phyloP scores from a whole-genome alignment of 2,888 invertebrate genomes.

The Tinea pellionella region DNA sequence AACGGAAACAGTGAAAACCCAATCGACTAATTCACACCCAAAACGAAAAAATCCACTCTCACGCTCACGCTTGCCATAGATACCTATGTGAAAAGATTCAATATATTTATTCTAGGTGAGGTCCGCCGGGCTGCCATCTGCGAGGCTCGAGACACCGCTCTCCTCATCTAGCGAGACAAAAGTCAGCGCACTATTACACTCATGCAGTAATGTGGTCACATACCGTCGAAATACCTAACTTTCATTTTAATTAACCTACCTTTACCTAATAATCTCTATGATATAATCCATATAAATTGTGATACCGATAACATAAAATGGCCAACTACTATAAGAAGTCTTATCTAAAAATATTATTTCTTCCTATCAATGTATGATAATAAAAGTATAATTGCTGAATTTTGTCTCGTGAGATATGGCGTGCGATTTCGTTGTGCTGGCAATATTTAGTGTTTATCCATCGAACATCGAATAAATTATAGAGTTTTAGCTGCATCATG shows the following conservation, averaged over 20 bases:
- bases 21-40: constrained; percentile 71
- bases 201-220: constrained; percentile 21
- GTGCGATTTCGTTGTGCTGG: constrained; percentile 62
- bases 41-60: constrained; percentile 70
- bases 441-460: constrained; percentile 64
- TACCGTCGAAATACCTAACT: constrained; percentile 14
- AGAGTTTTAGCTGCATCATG: constrained; percentile 24
- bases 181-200: constrained; percentile 49
- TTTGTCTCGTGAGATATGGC: constrained; percentile 69
- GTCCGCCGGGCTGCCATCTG: constrained; percentile 58
- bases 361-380: background rate
- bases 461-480: constrained; percentile 56
- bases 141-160: constrained; percentile 53
- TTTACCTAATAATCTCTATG: background rate
- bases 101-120: constrained; percentile 63
- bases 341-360: background rate
- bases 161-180: constrained; percentile 70
- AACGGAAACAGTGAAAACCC: constrained; percentile 70
- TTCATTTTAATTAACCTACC: background rate
- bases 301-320: constrained; percentile 9
- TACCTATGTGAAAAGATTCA: constrained; percentile 70
- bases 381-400: constrained; percentile 37
- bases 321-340: background rate
- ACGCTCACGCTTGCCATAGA: constrained; percentile 71
- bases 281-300: constrained; percentile 6